Evolutionary conservation across 2,113 vertebrate genomes (phyloP), one percentile per base, ranked within the genome.

Genomic region (Caloenas nicobarica): DNA sequence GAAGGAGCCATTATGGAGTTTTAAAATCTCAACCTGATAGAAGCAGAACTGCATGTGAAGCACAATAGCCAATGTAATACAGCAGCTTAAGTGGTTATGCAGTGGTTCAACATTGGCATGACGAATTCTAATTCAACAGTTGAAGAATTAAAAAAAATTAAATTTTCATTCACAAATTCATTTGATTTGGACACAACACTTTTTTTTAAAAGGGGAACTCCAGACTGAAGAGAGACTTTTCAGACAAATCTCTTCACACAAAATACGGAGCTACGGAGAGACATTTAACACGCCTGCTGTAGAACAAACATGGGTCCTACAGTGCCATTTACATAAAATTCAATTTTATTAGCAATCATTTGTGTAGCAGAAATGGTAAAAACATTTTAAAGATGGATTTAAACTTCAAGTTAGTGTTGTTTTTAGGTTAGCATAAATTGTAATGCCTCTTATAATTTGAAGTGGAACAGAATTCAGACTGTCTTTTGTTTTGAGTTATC

Each of bases 81-180:
- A 95, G 94, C 94, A 95, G 96, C 86, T 65, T 92, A 79, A 62
- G 90, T 93, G 96, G 71, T 94, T 95, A 91, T 89, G 91, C 93
- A 95, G 91, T 91, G 88, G 46, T 94, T 94, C 87, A 97, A 97
- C 91, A 96, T 95, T 94, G 94, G 94, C 90, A 94, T 51, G 58
- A 92, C 54, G 68, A 86, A 73, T 78, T 95, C 58, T 58, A 89
- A 93, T 80, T 82, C 31, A 65, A 80, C 9, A 84, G 79, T 81
- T 95, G 76, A 71, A 95, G 66, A 93, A 61, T 86, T 54, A 76
- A 81, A 79, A 74, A 73, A 46, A 33, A 71, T 92, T 96, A 91
- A 18, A 54, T 74, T 80, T 86, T 70, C 46, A 72, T 79, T 83
- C 12, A 84, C 6, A 26, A 72, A 91, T 80, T 87, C 48, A 73